Conservation (phyloP, 2,113 vertebrate species). For the Isurus oxyrinchus region DNA sequence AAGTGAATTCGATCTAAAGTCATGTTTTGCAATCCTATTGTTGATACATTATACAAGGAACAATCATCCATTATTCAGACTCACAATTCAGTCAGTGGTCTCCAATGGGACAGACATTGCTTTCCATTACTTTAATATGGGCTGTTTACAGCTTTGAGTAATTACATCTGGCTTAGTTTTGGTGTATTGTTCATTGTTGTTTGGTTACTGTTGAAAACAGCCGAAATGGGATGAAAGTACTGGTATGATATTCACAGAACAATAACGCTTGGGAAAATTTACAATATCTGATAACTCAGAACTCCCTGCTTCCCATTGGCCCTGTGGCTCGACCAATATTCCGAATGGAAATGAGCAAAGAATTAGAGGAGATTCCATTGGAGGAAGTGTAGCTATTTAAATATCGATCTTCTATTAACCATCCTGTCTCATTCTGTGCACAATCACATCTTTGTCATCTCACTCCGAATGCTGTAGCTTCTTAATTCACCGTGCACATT, state of each 20-base stretch:
- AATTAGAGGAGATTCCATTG: neutral
- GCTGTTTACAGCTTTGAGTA: neutral
- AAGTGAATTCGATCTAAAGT: neutral
- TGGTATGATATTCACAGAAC: neutral
- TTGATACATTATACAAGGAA: neutral
- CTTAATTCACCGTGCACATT: neutral
- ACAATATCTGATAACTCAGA: neutral
- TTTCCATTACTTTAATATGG: conserved; percentile 18
- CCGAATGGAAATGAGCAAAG: neutral
- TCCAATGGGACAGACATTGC: neutral
- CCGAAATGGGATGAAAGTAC: neutral
- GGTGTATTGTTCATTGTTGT: neutral
- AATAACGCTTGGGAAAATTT: neutral
- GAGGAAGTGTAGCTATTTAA: neutral
- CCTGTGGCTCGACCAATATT: neutral
- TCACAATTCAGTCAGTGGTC: neutral
- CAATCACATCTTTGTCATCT: neutral
- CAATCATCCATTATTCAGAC: conserved; percentile 27
- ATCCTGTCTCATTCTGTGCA: neutral
- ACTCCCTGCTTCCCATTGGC: neutral
- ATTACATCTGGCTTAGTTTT: neutral
- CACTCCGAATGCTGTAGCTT: neutral
- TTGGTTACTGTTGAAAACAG: neutral
- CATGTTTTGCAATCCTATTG: neutral
- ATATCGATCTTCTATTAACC: neutral